phyloP scores from a whole-genome alignment of 2,113 vertebrate species.

The Clarias magur region DNA sequence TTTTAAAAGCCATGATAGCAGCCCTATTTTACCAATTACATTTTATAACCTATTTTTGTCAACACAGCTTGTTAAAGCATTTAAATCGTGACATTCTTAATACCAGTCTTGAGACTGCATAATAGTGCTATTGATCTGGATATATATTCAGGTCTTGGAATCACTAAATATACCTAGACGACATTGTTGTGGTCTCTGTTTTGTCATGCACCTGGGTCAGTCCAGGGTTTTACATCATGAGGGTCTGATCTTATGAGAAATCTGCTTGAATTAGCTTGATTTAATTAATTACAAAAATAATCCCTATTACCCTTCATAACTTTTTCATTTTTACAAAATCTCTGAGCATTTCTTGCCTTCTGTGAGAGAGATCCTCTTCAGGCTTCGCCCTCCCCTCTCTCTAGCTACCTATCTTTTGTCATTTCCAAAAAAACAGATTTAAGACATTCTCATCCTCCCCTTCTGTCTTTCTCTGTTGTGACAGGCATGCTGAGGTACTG shows the following conservation, averaged over 20 bases:
- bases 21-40: not conserved
- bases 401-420: not conserved
- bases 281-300: not conserved
- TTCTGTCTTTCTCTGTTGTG: not conserved
- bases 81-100: not conserved
- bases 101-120: not conserved
- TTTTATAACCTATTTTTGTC: not conserved
- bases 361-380: not conserved
- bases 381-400: not conserved
- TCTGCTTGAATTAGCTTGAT: not conserved
- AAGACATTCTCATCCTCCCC: not conserved
- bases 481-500: slow-evolving; percentile 3
- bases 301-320: not conserved
- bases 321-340: not conserved
- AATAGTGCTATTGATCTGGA: not conserved
- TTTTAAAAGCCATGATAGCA: not conserved
- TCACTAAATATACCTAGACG: not conserved
- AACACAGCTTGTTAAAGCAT: not conserved
- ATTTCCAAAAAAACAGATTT: slow-evolving; percentile 3
- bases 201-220: not conserved
- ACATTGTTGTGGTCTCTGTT: not conserved
- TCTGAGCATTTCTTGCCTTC: not conserved
- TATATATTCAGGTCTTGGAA: not conserved
- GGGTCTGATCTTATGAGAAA: not conserved
- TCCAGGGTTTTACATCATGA: not conserved